Base-by-base conservation (phyloP, 2,113 vertebrate species). In the Anoura caudifer region DNA sequence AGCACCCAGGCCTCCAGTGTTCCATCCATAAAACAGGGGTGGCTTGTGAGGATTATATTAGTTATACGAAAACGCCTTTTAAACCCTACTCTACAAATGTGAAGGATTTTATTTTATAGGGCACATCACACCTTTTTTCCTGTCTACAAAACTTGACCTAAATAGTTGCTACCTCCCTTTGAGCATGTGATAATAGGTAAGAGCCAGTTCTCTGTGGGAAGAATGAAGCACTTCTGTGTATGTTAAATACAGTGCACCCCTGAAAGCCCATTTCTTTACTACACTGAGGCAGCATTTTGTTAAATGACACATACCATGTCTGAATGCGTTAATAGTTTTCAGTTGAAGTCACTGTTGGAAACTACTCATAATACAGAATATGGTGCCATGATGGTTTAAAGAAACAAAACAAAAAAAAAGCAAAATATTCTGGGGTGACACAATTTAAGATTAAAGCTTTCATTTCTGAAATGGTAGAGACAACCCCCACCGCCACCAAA, bases 301-400 rank as follows among this genome's bases (percentile, higher is more conserved):
- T 93, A 65, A 96, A 15, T 94, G 95, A 91, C 33, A n/a, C n/a
- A 59, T 75, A 75, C 54, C 3, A 22, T 65, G 65, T 28, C 28
- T 76, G 41, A 90, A 70, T 72, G 77, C 89, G 65, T 72, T 70
- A 75, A 83, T 82, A 72, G 38, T 93, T 95, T 95, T 79, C 50
- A 59, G 43, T 38, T 91, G 86, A 87, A 87, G 82, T 93, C 56
- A 95, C 43, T 20, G 41, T 95, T 90, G 80, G 80, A 96, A 91
- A 95, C 85, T 70, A 4, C 80, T 87, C 36, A 75, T 82, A 33
- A 63, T 33, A 7, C 19, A 67, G 80, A 90, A 80, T 70, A 75
- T 0, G 2, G 43, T 61, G 16, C 41, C 43, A 50, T 47, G 76
- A 61, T 63, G 41, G 3, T 36, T 75, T 36, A 26, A 31, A 38